Evolutionary conservation across 2,113 vertebrate genomes (phyloP).

Genomic region (Variabilichromis moorii): DNA sequence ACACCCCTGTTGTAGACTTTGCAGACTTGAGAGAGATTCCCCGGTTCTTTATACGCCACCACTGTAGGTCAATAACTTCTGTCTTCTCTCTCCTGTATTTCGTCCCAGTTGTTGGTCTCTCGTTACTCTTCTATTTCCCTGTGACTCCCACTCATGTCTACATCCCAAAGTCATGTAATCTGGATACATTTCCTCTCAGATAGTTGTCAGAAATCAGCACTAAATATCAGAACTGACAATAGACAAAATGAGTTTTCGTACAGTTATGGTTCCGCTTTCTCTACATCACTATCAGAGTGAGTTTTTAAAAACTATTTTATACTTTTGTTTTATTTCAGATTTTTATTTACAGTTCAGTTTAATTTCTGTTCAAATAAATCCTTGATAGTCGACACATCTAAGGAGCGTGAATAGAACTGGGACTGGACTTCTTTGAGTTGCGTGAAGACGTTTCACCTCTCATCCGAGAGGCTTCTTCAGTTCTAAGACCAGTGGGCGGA

Average conservation of each 20-base stretch:
- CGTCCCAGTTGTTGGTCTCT: fast-evolving
- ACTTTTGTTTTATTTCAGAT: neutral
- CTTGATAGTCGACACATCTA: neutral
- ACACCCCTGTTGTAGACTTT: neutral
- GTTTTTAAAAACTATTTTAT: no score
- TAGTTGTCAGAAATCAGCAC: fast-evolving
- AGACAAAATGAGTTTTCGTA: no score
- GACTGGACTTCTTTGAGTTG: neutral
- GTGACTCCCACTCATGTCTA: neutral
- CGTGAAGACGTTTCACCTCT: neutral
- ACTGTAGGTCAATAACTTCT: neutral
- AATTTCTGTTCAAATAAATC: neutral
- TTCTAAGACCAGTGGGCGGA: neutral
- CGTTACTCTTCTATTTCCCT: neutral
- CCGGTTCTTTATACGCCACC: neutral
- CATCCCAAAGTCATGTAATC: neutral
- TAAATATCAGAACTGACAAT: no score
- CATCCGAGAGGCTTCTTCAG: neutral
- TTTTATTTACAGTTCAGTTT: neutral
- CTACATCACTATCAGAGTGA: no score
- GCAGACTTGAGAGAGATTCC: neutral
- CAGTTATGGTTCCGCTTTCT: no score
- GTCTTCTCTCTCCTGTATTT: neutral
- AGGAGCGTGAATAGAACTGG: neutral
- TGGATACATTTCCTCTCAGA: neutral